Conservation (phyloP, 2,888 invertebrate species). For the Tetrapedia diversipes region DNA sequence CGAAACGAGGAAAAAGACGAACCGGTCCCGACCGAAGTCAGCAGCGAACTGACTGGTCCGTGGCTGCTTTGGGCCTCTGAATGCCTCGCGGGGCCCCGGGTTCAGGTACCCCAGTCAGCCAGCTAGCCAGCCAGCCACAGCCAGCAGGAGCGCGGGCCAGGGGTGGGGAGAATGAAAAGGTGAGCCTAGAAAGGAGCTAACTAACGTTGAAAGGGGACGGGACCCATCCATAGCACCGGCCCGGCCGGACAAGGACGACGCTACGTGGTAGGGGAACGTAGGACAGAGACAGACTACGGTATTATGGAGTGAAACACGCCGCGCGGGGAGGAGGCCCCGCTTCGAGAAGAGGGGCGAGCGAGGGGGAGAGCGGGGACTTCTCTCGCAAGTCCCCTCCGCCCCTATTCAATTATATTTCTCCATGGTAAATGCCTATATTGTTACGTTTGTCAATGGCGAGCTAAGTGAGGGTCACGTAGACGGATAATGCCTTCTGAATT, state of each 20-base stretch:
- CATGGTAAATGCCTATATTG: conserved; percentile 83
- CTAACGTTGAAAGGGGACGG: conserved; percentile 78
- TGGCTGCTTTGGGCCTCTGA: conserved; percentile 77
- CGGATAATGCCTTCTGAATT: conserved; percentile 78
- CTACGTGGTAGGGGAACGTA: conserved; percentile 39
- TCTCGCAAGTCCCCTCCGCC: conserved; percentile 70
- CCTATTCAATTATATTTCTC: conserved; percentile 82
- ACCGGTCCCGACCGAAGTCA: conserved; percentile 80
- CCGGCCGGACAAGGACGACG: conserved; percentile 64
- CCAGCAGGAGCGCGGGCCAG: conserved; percentile 43
- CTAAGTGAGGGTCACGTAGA: conserved; percentile 81
- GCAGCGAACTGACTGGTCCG: conserved; percentile 81
- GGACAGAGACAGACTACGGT: conserved; percentile 44
- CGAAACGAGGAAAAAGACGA: conserved; percentile 54
- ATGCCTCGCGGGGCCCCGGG: conserved; percentile 76
- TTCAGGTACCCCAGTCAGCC: conserved; percentile 76
- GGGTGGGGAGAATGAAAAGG: conserved; percentile 79
- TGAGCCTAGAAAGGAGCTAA: conserved; percentile 81
- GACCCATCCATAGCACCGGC: conserved; percentile 70
- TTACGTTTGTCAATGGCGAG: conserved; percentile 82
- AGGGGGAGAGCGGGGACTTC: conserved; percentile 53
- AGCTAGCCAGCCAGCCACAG: too few species aligned
- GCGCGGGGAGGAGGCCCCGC: conserved; percentile 28
- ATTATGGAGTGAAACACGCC: conserved; percentile 46
- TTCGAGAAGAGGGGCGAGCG: conserved; percentile 41